phyloP scores from a whole-genome alignment of 2,797 vertebrate species.

The Martes flavigula region DNA sequence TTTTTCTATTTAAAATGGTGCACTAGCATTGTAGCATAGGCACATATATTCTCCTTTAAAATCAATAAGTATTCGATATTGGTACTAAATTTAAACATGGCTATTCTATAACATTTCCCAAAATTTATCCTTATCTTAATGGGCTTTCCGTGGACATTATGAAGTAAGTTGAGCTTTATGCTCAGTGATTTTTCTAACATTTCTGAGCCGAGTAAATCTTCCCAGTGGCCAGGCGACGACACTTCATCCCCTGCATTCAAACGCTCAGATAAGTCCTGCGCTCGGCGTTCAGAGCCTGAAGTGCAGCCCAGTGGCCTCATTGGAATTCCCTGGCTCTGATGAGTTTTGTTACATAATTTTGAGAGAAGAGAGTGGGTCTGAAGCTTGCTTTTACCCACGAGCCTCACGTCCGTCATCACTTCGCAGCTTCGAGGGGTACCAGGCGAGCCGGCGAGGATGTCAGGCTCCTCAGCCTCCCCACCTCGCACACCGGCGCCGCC shows the following conservation, averaged over 20 bases:
- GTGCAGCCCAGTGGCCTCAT: not conserved
- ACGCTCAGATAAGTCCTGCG: not conserved
- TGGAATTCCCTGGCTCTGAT: not conserved
- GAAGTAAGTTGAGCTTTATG: not conserved
- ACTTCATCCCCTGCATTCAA: not conserved
- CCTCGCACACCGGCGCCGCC: not conserved
- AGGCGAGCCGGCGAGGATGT: not conserved
- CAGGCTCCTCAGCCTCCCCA: not conserved
- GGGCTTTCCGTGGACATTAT: not conserved
- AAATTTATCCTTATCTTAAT: conserved; percentile 6
- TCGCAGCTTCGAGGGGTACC: not conserved
- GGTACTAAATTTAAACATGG: conserved; percentile 27
- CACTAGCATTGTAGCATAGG: not conserved
- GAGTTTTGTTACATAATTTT: not conserved
- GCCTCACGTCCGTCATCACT: not conserved
- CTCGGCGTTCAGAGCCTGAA: fast-evolving
- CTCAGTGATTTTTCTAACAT: not conserved
- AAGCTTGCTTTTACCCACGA: not conserved
- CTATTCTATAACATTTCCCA: not conserved
- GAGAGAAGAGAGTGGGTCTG: not conserved
- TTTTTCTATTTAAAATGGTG: not conserved
- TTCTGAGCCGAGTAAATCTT: not conserved
- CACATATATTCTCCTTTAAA: conserved; percentile 11
- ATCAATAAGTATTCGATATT: not conserved
- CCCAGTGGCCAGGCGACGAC: not conserved